Evolutionary conservation across 2,888 invertebrate genomes (phyloP), one percentile per base, ranked within the genome.

Genomic region (Platerodrilus igneus): DNA sequence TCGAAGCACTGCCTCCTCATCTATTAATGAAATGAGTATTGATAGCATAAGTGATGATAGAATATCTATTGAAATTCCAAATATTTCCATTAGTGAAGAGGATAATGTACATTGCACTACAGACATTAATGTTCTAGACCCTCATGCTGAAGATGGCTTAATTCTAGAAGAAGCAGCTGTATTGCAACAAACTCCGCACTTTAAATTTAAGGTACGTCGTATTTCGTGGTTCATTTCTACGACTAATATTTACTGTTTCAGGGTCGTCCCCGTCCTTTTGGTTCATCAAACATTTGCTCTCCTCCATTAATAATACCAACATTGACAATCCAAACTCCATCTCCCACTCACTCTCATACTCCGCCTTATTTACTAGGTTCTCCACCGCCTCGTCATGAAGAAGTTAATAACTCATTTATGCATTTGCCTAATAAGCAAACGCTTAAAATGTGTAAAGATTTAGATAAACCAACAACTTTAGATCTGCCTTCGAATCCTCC

Each of bases 401-500:
- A 58, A 48, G 64, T 50, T 16, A 41, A 50, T 19, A 50, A 57
- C 37, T 49, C 46, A 17, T 65, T 66, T 41, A 21, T 37, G 2
- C 49, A 37, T 25, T 34, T 25, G n/a, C 17, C 53, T 3, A 50
- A 52, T 8, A 58, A 58, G 44, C 58, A 51, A 37, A 44, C 52
- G 3, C 60, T 63, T 31, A 74, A 79, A 57, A 73, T 79, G 56
- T 62, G 66, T 67, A 81, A 66, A 72, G 81, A 68, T 67, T 76
- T 73, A 58, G 84, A 73, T 65, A 83, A 75, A 58, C 76, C 77
- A 4, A 74, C 71, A 15, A 77, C 77, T 4, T 59, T 78, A 43
- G 78, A 78, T 55, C 64, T 82, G 62, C 72, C 82, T 53, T 70
- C 76, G 67, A 71, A 68, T 15, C 83, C 83, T 5, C 84, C 83